These are phyloP conservation scores for Cyprinodon diabolis DNA, from an alignment of 2,797 vertebrate genomes.

Conservation along the genomic window DNA sequence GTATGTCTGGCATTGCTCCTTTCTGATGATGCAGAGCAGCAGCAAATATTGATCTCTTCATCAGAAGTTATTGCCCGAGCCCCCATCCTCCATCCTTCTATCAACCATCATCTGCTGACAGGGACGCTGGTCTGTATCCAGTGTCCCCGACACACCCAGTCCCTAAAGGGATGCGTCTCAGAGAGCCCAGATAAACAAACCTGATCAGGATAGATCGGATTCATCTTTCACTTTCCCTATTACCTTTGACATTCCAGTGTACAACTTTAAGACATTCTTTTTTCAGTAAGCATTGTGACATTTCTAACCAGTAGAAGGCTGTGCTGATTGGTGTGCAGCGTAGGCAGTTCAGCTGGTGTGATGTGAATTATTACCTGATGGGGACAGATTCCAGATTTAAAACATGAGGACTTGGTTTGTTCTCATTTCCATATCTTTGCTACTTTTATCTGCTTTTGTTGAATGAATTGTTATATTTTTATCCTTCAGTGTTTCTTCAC, in stretches of 20 bases:
- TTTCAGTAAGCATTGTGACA: not conserved
- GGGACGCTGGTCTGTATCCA: slow-evolving; percentile 13
- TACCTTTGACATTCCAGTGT: not conserved
- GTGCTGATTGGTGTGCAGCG: not conserved
- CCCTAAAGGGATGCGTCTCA: slow-evolving; percentile 1
- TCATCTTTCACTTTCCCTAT: not conserved
- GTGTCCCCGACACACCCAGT: slow-evolving; percentile 31
- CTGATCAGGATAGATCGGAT: not conserved
- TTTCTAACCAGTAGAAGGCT: not conserved
- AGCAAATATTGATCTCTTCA: slow-evolving; percentile 62
- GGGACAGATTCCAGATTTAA: not conserved
- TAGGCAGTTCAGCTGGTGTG: not conserved
- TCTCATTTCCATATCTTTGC: not conserved
- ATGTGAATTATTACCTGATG: not conserved
- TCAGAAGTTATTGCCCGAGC: slow-evolving; percentile 44
- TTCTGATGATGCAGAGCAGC: slow-evolving; percentile 48
- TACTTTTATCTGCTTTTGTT: not conserved
- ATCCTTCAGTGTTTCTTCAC: not conserved
- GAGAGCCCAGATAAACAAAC: not conserved
- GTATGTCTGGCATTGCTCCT: slow-evolving; percentile 22
- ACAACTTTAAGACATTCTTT: not conserved
- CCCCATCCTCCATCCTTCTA: slow-evolving; percentile 29
- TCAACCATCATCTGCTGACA: slow-evolving; percentile 59
- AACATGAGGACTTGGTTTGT: not conserved
- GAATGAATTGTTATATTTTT: no score